Evolutionary conservation across 2,888 invertebrate genomes (phyloP), one percentile per base, ranked within the genome.

Genomic region (Danaus chrysippus): DNA sequence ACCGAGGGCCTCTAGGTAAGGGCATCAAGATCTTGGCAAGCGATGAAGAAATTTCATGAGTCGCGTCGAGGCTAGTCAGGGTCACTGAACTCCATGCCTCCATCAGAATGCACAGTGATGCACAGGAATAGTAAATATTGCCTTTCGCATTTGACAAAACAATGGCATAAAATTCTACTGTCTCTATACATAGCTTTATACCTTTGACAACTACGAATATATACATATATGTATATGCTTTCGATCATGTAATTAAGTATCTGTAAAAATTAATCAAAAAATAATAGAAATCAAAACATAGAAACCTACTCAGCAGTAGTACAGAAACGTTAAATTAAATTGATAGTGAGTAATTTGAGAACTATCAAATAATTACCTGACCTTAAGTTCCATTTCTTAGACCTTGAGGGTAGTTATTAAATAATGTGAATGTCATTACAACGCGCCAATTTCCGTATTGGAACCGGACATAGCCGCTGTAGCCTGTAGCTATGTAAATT

Each of bases 61-160:
- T n/a, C 55, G 54, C 42, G 53, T 56, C 55, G 62, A 59, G 62
- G 49, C 59, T 49, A 54, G 41, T 67, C 61, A 60, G 63, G 74
- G 72, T 76, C 72, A 61, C 58, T 62, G 74, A 73, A 70, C 74
- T 58, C 59, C n/a, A 58, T 61, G 67, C 59, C 58, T 67, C 62
- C 69, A 68, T 68, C 77, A 76, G 85, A 84, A 87, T 86, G 82
- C 83, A 83, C 78, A 84, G 82, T 81, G 82, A 83, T 83, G 82
- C 78, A 75, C 75, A 67, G 68, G 70, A 72, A 72, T 74, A 73
- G 66, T 64, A 79, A 77, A 69, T 73, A 73, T 75, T 76, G 75
- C 71, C 74, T 73, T 77, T 72, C 73, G 73, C 76, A 69, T 75
- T 71, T 73, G 73, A 34, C 23, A 34, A 34, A 34, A 34, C 23